phyloP scores from a whole-genome alignment of 2,888 invertebrate species.

The Dicyrtoma fusca region DNA sequence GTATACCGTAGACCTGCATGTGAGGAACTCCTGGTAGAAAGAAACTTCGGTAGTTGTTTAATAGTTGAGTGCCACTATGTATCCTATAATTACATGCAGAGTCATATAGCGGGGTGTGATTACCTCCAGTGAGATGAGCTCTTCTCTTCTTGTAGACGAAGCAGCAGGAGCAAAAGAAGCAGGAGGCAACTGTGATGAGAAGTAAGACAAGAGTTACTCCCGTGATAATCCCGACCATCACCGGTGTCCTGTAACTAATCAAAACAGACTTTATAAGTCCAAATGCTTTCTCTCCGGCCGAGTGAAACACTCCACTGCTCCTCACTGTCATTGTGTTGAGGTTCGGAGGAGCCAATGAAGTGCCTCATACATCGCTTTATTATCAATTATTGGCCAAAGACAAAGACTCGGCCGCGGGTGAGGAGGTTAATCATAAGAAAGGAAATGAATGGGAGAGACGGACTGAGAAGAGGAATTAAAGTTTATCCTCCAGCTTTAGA shows the following conservation, averaged over 20 bases:
- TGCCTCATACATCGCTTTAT: too few relatives aligned
- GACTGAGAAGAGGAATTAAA: constrained; percentile 28
- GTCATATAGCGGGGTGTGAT: too few relatives aligned
- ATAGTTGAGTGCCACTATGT: too few relatives aligned
- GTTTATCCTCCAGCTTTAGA: constrained; percentile 32
- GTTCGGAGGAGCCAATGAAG: neutral
- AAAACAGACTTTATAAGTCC: constrained; percentile 1
- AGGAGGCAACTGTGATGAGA: constrained; percentile 58
- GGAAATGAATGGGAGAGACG: constrained; percentile 6
- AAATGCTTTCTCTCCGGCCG: neutral
- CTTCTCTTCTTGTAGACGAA: constrained; percentile 59
- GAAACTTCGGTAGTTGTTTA: too few relatives aligned
- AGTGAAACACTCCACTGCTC: too few relatives aligned
- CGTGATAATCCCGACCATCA: constrained; percentile 59
- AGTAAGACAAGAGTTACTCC: constrained; percentile 59
- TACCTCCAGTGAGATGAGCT: constrained; percentile 39
- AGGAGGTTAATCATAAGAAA: neutral
- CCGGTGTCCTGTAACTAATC: constrained; percentile 57
- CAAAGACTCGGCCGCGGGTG: too few relatives aligned
- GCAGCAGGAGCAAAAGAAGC: constrained; percentile 60
- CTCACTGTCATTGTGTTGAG: constrained; percentile 23
- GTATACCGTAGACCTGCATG: neutral
- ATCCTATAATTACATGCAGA: too few relatives aligned
- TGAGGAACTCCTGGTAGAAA: too few relatives aligned
- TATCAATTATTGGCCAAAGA: neutral